Base-by-base conservation (phyloP, 1,140 invertebrate genomes). In the Drosophila lacteicornis region DNA sequence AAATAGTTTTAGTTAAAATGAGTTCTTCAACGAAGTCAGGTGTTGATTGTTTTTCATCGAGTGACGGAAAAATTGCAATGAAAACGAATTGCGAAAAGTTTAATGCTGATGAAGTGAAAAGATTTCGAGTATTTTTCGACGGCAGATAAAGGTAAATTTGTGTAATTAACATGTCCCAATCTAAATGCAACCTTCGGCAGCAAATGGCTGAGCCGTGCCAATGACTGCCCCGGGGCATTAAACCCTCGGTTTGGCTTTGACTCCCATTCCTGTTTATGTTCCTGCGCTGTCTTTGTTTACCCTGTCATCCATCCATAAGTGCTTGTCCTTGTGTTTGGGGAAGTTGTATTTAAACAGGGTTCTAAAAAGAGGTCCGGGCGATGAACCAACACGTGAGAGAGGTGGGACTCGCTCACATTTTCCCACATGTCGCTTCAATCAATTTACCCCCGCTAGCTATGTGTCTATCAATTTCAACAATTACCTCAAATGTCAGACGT, bases 401-500 rank as follows among this genome's bases (percentile, higher is more conserved):
- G 45, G 42, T 17, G 11, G 17, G n/a, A 8, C 50, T 38, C 15
- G 36, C 57, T 75, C 7, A 40, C 69, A 57, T 74, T 73, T 76
- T 77, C 56, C 49, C 46, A 69, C 49, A 76, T 36, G 43, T 33
- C 53, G 9, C 12, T 17, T 49, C 50, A 74, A 66, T 56, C 75
- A 77, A 68, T 75, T 50, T 53, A 58, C 55, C 46, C 40, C 33
- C 63, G 27, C 61, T 25, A 73, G 79, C 63, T 30, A 56, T 43
- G 62, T 73, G 79, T 86, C 82, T 71, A 79, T 82, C 83, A 86
- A 77, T 76, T 87, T 76, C 71, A 62, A 68, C 84, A 84, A 81
- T 83, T 80, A 75, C 85, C 75, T 82, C 60, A 57, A 79, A 79
- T 71, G 69, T 67, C 69, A 65, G 70, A 75, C 62, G 30, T 75